A percentile compares a stretch with the other conserved stretches of the same genome.
These are phyloP conservation scores for Galerucella calmariensis DNA, from an alignment of 2,888 invertebrate genomes.

Conservation along the genomic window DNA sequence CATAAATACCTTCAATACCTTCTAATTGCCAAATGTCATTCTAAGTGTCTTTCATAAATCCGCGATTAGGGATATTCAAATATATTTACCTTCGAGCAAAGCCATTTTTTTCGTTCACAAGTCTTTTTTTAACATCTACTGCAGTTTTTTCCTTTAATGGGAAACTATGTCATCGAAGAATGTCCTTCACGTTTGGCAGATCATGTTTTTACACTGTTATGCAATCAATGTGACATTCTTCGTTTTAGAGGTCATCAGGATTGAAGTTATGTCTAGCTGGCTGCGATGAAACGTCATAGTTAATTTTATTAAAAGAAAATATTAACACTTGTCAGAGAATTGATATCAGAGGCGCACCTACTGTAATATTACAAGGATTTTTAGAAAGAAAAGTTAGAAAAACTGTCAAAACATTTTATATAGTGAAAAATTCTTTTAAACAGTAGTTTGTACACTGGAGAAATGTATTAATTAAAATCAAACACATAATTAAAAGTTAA, in stretches of 20 bases:
- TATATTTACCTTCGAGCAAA: constrained; percentile 11
- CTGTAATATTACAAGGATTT: constrained; percentile 11
- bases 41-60: constrained; percentile 29
- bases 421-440: no score
- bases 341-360: constrained; percentile 21
- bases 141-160: constrained; percentile 25
- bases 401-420: not conserved
- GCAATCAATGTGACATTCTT: constrained; percentile 58
- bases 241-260: constrained; percentile 55
- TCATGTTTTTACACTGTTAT: constrained; percentile 51
- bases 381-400: not conserved
- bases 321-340: constrained; percentile 27
- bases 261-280: constrained; percentile 46
- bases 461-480: no score
- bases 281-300: constrained; percentile 49
- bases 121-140: constrained; percentile 2
- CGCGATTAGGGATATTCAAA: not conserved
- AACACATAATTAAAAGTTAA: no score
- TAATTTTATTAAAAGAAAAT: constrained; percentile 37
- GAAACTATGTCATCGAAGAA: constrained; percentile 52
- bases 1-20: constrained; percentile 26
- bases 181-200: constrained; percentile 58
- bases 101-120: constrained; percentile 6
- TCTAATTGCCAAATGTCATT: constrained; percentile 16
- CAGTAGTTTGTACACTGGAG: no score